A percentile compares a stretch with the other conserved stretches of the same genome.
Conservation (phyloP, 1,140 invertebrate species). For the Procambarus virginalis region DNA sequence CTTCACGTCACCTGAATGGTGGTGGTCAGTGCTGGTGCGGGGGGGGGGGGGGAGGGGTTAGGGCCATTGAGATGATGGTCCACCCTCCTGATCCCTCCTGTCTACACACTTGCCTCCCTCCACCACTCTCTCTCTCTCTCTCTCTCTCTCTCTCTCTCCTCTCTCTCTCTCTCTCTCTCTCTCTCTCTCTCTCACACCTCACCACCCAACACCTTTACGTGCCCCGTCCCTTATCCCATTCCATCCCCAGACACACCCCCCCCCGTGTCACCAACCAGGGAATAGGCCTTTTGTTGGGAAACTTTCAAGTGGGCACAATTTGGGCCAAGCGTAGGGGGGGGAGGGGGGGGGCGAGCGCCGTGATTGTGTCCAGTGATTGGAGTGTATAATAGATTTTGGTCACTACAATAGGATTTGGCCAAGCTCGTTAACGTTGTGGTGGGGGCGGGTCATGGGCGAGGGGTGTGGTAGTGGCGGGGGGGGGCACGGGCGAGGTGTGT, state of each 20-base stretch:
- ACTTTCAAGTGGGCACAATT: constrained; percentile 23
- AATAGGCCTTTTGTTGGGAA: constrained; percentile 34
- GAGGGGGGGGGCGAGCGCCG: not conserved
- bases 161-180: not conserved
- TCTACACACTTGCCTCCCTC: not conserved
- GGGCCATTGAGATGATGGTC: not conserved
- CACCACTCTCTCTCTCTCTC: not conserved
- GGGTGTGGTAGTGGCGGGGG: no score
- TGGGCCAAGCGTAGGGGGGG: not conserved
- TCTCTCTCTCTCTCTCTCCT: not conserved
- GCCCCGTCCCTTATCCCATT: not conserved
- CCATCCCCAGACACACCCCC: not conserved
- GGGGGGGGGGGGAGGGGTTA: not conserved
- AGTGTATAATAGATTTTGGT: constrained; percentile 1
- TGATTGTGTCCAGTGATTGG: not conserved
- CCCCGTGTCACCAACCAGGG: constrained; percentile 20
- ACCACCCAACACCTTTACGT: not conserved
- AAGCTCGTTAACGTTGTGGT: not conserved
- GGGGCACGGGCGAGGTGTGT: no score
- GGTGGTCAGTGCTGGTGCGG: not conserved
- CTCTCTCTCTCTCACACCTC: not conserved
- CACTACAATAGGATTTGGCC: not conserved
- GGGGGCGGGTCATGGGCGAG: no score
- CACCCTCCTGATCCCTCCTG: not conserved
- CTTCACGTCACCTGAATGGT: not conserved